Conservation (phyloP, 2,113 vertebrate species). For the Azemiops feae region DNA sequence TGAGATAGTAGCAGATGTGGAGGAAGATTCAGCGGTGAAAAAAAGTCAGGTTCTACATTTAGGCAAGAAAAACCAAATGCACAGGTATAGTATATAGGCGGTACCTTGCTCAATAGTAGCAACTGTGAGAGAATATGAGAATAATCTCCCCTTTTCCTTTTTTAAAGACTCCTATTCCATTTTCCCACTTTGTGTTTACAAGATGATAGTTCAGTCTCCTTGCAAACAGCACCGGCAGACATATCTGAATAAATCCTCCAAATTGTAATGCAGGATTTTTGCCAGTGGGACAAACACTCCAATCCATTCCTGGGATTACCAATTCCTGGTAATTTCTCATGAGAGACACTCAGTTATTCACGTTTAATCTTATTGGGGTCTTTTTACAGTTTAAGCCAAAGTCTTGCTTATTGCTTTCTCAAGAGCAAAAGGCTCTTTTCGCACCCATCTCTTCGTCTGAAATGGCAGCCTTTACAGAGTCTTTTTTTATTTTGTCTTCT, state of each 20-base stretch:
- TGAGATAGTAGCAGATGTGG: too few species aligned
- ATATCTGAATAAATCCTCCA: conserved; percentile 30
- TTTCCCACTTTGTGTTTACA: conserved; percentile 39
- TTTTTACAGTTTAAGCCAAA: conserved; percentile 25
- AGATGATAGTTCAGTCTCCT: conserved; percentile 25
- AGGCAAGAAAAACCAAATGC: too few species aligned
- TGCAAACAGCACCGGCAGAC: conserved; percentile 34
- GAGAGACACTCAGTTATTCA: conserved; percentile 8
- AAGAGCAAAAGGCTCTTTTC: conserved; percentile 2
- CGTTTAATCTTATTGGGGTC: neutral
- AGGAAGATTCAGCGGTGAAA: too few species aligned
- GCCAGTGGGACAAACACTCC: conserved; percentile 34
- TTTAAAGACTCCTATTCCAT: neutral
- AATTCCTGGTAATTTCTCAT: conserved; percentile 1
- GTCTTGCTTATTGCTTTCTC: conserved; percentile 15
- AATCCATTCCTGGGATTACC: conserved; percentile 32
- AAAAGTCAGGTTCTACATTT: too few species aligned
- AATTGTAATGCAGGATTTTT: conserved; percentile 32
- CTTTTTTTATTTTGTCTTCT: neutral
- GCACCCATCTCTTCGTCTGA: neutral
- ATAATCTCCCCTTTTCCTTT: conserved; percentile 1
- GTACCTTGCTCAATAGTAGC: too few species aligned
- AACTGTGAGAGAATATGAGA: neutral
- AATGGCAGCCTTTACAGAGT: neutral
- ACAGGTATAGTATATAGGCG: too few species aligned